Base-by-base conservation (phyloP, 2,797 vertebrate species). In the Melanitta fusca region DNA sequence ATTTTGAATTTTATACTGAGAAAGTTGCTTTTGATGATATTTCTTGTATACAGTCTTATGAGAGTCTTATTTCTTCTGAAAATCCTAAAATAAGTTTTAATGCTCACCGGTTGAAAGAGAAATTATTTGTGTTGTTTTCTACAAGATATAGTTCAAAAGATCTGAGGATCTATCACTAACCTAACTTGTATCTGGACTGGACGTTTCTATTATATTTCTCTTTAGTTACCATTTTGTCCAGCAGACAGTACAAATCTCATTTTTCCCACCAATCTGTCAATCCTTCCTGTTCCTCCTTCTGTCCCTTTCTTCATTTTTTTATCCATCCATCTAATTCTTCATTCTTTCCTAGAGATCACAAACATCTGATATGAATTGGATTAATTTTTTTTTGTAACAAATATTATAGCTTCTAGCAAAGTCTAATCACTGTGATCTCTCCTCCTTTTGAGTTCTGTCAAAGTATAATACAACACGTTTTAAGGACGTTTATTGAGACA, bases 401-500 rank as follows among this genome's bases (percentile, higher is more conserved):
- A 34, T n/a, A 57, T 4, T 3, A 56, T 2, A 28, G 1, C 8
- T 60, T n/a, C 3, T 39, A 70, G 32, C 56, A 72, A 80, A 45
- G 24, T 49, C 41, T 57, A n/a, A 41, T 57, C 38, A 62, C 38
- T 13, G 32, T 69, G 14, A 11, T 73, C 5, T 4, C 2, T 62
- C 32, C 78, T 27, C 4, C 66, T 66, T 80, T 62, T 53, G 43
- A 60, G 38, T 69, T 82, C 28, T 62, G 34, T 10, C 27, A 64
- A 72, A 91, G 43, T 6, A 84, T 15, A 88, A 80, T 39, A 36
- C 54, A 88, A 32, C 8, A 93, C 85, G 21, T 21, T 28, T 57
- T 94, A 94, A 81, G 60, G 47, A 74, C 47, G 62, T 84, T 82
- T 82, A 85, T 92, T 88, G 88, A 49, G 70, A 61, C 27, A 82